Conservation (phyloP, 2,888 invertebrate genomes). For the Andrena minutula region DNA sequence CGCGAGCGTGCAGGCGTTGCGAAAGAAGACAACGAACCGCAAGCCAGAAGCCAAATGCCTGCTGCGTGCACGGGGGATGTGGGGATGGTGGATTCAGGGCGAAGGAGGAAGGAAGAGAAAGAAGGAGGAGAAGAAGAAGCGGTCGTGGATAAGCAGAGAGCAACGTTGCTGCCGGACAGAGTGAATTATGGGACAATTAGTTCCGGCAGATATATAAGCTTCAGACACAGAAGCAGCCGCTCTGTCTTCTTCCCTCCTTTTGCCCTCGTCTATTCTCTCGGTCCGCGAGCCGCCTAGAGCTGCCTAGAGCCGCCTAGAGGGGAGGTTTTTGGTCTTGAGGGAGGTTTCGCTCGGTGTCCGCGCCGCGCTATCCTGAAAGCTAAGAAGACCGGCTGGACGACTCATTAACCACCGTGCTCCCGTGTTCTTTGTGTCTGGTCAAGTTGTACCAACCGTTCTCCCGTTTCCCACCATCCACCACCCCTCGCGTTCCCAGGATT, state of each 20-base stretch:
- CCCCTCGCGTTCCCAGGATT: constrained; percentile 30
- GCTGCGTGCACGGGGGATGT: constrained; percentile 16
- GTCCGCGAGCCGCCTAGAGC: constrained; percentile 25
- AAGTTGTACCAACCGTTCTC: constrained; percentile 22
- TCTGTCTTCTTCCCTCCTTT: constrained; percentile 48
- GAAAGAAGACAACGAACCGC: constrained; percentile 25
- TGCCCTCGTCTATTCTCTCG: constrained; percentile 47
- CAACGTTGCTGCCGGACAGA: constrained; percentile 75
- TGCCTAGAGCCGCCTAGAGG: constrained; percentile 1
- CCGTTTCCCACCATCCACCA: constrained; percentile 34
- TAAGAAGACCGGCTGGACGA: constrained; percentile 73
- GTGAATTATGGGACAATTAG: constrained; percentile 83
- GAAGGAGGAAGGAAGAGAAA: constrained; percentile 43
- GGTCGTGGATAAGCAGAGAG: constrained; percentile 73
- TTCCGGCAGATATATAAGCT: constrained; percentile 82
- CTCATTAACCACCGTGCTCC: constrained; percentile 77
- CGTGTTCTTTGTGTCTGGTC: constrained; percentile 70
- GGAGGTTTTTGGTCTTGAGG: constrained; percentile 57
- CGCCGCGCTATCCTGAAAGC: constrained; percentile 59
- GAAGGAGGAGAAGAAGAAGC: constrained; percentile 59
- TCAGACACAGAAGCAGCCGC: constrained; percentile 75
- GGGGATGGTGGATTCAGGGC: constrained; percentile 49
- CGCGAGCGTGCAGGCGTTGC: constrained; percentile 7
- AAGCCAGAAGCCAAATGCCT: constrained; percentile 52
- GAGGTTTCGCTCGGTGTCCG: constrained; percentile 65